Evolutionary conservation across 2,797 vertebrate genomes (phyloP).

Genomic region (Zalophus californianus): DNA sequence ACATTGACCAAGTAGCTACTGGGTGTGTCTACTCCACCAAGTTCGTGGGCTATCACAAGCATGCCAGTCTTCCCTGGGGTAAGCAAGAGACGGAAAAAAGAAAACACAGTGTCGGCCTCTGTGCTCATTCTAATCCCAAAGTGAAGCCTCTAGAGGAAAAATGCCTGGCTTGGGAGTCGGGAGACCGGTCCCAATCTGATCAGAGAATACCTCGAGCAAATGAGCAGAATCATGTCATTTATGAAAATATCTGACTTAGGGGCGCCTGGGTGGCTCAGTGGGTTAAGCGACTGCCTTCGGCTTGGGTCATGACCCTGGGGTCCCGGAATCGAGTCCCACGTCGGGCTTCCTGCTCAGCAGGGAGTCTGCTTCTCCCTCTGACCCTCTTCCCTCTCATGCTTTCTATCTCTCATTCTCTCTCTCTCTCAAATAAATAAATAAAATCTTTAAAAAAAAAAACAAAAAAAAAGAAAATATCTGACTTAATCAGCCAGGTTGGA

Average conservation of each 20-base stretch:
- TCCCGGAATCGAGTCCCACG: too few species aligned
- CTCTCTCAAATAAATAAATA: too few species aligned
- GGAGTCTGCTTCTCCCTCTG: too few species aligned
- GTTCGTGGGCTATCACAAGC: background rate
- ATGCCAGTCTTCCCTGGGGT: background rate
- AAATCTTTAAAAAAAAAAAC: too few species aligned
- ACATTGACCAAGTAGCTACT: background rate
- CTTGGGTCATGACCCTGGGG: too few species aligned
- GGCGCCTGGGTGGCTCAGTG: too few species aligned
- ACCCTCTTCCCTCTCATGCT: too few species aligned
- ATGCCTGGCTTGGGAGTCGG: background rate
- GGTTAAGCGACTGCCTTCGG: too few species aligned
- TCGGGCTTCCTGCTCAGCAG: too few species aligned
- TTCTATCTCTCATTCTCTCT: too few species aligned
- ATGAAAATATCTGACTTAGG: background rate
- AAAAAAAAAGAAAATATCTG: background rate
- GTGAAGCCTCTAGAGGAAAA: background rate
- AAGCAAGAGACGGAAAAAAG: background rate
- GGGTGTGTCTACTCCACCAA: background rate
- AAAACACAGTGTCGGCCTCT: background rate
- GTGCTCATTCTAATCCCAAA: background rate
- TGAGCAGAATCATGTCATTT: background rate
- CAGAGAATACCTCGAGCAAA: background rate
- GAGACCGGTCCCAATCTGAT: background rate
- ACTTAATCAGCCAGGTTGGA: background rate